Base-by-base conservation (phyloP, 2,797 vertebrate genomes). In the Podarcis lilfordi region DNA sequence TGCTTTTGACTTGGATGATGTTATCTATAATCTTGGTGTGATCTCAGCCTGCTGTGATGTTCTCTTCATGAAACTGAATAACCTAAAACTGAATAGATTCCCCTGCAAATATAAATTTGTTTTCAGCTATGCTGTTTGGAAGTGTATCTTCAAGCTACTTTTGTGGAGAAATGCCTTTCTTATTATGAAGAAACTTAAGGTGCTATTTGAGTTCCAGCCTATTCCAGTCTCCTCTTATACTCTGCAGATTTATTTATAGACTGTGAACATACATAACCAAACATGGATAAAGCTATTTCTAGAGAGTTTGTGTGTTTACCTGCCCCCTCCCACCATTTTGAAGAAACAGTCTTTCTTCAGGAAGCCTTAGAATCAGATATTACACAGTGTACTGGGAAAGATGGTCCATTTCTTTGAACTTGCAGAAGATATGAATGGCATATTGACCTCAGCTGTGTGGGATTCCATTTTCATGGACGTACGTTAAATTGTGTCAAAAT, bases 251-350 rank as follows among this genome's bases (percentile, higher is more conserved):
- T 92, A 64, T 82, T 92, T 92, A 90, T 64, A 91, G 84, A 27
- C 8, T 6, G 85, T 93, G 86, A 82, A 87, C 92, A 21, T 19
- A 82, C 68, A 9, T 59, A 85, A 45, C 21, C 69, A 75, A 90
- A 89, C 84, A 81, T 85, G 69, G 61, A 55, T 83, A 91, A 85
- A 80, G 25, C 8, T 71, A 29, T 90, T 93, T 89, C 85, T 6
- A 10, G 27, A 89, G 43, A 1, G 72, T 50, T 81, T 81, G 21
- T 29, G 68, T 91, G 66, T 72, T 92, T 91, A 89, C 83, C 55
- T 92, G 82, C 5, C 59, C 81, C 61, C 2, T 2, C 29, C n/a
- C 68, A 83, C 9, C 17, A 23, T 89, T 88, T 82, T 71, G 61
- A 74, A n/a, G 90, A 89, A 90, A 61, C 19, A 21, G 3, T 27